These are phyloP conservation scores for Echinops telfairi DNA, from an alignment of 2,113 vertebrate species.

Conservation along the genomic window DNA sequence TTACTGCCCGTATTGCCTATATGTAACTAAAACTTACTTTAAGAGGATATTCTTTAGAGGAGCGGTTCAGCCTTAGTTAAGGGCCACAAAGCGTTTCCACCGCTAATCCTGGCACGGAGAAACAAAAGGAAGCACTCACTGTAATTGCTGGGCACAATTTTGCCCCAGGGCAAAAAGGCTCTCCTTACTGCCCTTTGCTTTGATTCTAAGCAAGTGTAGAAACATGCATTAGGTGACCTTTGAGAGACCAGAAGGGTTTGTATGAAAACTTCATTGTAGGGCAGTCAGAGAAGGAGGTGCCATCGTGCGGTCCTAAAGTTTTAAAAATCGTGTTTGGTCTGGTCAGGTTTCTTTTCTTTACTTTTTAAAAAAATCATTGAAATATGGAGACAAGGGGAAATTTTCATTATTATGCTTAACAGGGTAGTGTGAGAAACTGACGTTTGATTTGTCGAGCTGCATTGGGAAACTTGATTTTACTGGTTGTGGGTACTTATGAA, in stretches of 20 bases:
- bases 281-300: slow-evolving; percentile 12
- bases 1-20: not conserved
- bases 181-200: slow-evolving; percentile 21
- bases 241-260: slow-evolving; percentile 49
- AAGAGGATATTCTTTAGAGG: slow-evolving; percentile 61
- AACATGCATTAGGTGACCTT: not conserved
- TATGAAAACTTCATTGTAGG: not conserved
- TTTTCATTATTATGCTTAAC: slow-evolving; percentile 13
- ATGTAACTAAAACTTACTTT: slow-evolving; percentile 59
- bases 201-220: slow-evolving; percentile 43
- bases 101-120: slow-evolving; percentile 52
- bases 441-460: not conserved
- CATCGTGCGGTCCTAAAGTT: not conserved
- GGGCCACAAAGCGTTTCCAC: slow-evolving; percentile 60
- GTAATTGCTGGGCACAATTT: slow-evolving; percentile 27
- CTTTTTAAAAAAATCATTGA: not conserved
- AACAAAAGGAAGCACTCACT: slow-evolving; percentile 63
- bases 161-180: not conserved
- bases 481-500: slow-evolving; percentile 29
- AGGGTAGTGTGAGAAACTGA: slow-evolving; percentile 31
- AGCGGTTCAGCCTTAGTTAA: slow-evolving; percentile 69
- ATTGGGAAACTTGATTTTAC: slow-evolving; percentile 47
- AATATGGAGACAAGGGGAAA: not conserved
- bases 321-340: slow-evolving; percentile 39
- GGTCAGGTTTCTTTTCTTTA: slow-evolving; percentile 5